phyloP scores from a whole-genome alignment of 2,888 invertebrate species.

The Ornithoptera priamus region DNA sequence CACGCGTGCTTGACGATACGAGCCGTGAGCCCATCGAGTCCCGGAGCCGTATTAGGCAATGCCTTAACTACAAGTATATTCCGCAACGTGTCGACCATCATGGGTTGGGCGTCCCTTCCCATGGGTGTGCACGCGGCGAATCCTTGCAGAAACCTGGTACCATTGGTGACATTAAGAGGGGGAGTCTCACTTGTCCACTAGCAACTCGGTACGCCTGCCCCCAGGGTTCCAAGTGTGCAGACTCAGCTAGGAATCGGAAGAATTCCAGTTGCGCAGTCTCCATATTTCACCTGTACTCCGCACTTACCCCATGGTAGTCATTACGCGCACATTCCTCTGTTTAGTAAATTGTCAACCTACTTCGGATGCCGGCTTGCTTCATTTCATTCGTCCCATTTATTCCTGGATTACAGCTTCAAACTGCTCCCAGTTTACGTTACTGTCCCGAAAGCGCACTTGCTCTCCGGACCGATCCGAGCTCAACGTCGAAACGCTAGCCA shows the following conservation, averaged over 20 bases:
- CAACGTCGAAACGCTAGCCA: not conserved
- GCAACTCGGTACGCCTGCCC: too few species aligned
- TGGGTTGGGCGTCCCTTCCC: too few species aligned
- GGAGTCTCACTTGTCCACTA: too few species aligned
- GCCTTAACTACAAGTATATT: not conserved
- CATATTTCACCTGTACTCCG: too few species aligned
- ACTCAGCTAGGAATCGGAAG: too few species aligned
- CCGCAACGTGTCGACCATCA: not conserved
- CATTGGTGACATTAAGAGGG: too few species aligned
- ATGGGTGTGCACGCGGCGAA: too few species aligned
- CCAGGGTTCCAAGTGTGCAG: too few species aligned
- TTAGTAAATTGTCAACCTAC: not conserved
- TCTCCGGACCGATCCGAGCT: not conserved
- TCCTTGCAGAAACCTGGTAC: too few species aligned
- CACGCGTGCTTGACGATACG: slow-evolving; percentile 29
- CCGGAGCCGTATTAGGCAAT: slow-evolving; percentile 33
- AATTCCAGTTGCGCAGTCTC: too few species aligned
- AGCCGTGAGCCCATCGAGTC: slow-evolving; percentile 5
- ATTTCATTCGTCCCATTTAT: slow-evolving; percentile 8
- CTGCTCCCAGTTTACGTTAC: too few species aligned
- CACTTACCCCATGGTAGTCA: too few species aligned
- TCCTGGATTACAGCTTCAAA: not conserved
- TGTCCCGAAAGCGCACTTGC: not conserved
- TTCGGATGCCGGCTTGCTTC: not conserved
- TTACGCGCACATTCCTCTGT: not conserved